Percentiles rank a stretch among this genome's conserved stretches.
phyloP scores from a whole-genome alignment of 2,888 invertebrate species.

The Trissolcus japonicus region DNA sequence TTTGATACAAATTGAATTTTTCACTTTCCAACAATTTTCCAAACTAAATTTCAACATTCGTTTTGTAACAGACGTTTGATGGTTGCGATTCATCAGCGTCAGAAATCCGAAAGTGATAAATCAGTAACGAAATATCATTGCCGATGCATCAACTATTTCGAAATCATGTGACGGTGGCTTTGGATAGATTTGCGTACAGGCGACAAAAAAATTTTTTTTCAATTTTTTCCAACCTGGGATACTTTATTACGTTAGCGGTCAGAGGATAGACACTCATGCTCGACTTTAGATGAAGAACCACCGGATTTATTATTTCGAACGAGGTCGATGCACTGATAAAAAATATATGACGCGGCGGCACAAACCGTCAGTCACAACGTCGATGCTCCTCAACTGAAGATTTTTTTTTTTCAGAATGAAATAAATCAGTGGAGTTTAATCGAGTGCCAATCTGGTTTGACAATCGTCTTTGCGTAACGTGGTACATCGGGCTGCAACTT shows the following conservation, averaged over 20 bases:
- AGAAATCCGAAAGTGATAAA: constrained; percentile 23
- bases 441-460: too few relatives aligned
- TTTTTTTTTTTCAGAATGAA: constrained; percentile 4
- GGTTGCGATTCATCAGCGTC: neutral
- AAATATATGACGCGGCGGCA: constrained; percentile 49
- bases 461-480: too few relatives aligned
- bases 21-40: neutral
- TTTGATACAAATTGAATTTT: neutral
- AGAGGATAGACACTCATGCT: constrained; percentile 38
- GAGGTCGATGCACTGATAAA: constrained; percentile 52
- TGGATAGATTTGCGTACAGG: constrained; percentile 25
- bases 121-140: constrained; percentile 20
- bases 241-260: constrained; percentile 36
- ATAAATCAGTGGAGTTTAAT: constrained; percentile 6
- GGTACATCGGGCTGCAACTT: too few relatives aligned
- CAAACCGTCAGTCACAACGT: too few relatives aligned
- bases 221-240: constrained; percentile 32
- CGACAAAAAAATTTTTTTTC: too few relatives aligned
- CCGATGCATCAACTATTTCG: constrained; percentile 34
- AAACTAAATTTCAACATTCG: too few relatives aligned
- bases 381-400: constrained; percentile 13
- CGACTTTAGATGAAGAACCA: constrained; percentile 52
- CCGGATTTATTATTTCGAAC: constrained; percentile 52
- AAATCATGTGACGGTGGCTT: constrained; percentile 23
- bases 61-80: neutral